Percentiles rank a stretch among this genome's conserved stretches.
Conservation (phyloP, 2,888 invertebrate genomes). For the Ochropleura plecta region DNA sequence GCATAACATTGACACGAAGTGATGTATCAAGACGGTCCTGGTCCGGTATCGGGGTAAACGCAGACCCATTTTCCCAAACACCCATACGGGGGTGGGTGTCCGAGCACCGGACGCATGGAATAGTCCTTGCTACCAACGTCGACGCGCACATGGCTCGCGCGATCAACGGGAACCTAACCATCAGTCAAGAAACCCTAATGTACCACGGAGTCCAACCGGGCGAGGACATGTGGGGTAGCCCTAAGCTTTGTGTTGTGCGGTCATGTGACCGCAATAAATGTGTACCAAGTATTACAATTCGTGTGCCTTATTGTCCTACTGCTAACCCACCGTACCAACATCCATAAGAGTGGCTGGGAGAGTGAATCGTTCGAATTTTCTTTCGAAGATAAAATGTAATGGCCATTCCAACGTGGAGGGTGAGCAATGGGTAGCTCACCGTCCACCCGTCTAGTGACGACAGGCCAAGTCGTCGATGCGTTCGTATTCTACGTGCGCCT, state of each 20-base stretch:
- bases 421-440: too few species aligned
- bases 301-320: too few species aligned
- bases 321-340: too few species aligned
- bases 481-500: too few species aligned
- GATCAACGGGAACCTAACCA: neutral
- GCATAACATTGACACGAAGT: slow-evolving; percentile 14
- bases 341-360: too few species aligned
- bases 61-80: slow-evolving; percentile 26
- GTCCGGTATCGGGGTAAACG: slow-evolving; percentile 25
- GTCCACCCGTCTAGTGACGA: too few species aligned
- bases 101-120: neutral
- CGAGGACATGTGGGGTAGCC: neutral
- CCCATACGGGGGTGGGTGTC: slow-evolving; percentile 12
- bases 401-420: neutral
- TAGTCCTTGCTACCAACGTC: neutral
- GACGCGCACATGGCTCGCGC: neutral
- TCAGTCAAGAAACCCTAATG: neutral
- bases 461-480: too few species aligned
- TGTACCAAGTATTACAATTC: too few species aligned
- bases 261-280: too few species aligned
- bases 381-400: slow-evolving; percentile 39
- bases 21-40: slow-evolving; percentile 28
- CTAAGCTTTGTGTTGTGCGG: too few species aligned
- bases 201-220: neutral
- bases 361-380: too few species aligned